These are phyloP conservation scores for Bubo scandiacus DNA, from an alignment of 2,113 vertebrate genomes.

Conservation along the genomic window DNA sequence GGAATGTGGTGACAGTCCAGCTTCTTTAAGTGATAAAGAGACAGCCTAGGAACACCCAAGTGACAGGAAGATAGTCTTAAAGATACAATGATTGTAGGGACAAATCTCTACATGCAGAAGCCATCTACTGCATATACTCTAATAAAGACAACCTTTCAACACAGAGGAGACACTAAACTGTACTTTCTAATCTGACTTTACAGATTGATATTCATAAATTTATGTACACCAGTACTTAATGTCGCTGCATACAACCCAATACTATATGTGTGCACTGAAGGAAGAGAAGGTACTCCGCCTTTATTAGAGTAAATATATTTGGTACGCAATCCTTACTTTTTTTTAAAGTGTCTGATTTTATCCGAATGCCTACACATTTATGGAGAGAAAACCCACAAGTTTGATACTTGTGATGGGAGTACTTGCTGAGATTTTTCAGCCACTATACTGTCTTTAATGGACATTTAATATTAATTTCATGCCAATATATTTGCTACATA, in stretches of 20 bases:
- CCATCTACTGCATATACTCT: background rate
- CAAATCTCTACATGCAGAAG: background rate
- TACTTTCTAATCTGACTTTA: background rate
- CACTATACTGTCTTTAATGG: background rate
- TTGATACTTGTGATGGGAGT: background rate
- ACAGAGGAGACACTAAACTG: background rate
- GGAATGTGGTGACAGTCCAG: background rate
- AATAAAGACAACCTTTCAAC: background rate
- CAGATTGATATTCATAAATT: background rate
- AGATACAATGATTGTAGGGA: background rate
- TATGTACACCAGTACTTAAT: background rate
- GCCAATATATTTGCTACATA: background rate
- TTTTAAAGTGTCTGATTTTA: background rate
- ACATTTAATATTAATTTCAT: background rate
- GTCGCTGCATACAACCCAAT: background rate
- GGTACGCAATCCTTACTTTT: background rate
- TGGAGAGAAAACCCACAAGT: background rate
- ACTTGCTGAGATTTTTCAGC: background rate
- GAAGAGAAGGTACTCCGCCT: background rate
- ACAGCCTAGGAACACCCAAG: background rate
- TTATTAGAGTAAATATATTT: background rate
- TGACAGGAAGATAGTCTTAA: background rate
- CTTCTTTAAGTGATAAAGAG: background rate
- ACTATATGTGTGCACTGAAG: accelerated
- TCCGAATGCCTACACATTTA: background rate